Base-by-base conservation (phyloP, 1,140 invertebrate genomes). In the Pissodes strobi region DNA sequence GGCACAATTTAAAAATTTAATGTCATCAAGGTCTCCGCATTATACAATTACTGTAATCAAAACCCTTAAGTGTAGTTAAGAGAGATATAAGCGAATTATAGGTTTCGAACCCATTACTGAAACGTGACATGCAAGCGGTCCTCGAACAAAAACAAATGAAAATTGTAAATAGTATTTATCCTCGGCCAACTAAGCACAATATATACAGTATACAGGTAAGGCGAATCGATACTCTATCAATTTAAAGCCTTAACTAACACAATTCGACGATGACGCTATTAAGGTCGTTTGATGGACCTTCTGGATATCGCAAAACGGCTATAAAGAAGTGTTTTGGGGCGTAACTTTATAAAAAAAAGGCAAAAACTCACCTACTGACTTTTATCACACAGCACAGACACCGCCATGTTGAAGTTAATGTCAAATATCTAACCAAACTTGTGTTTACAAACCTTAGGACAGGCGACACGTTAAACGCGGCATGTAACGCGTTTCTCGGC, bases 321-420 rank as follows among this genome's bases (percentile, higher is more conserved):
- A 8, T 3, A 46, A 34, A 3, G 5, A 22, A 46, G 4, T 18
- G 12, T 53, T 34, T 53, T 19, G 8, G 1, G 19, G 27, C 21
- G 15, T 19, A 18, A n/a, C 0, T 53, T 30, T 53, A 1, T 41
- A 12, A 53, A 30, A 62, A 53, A 43, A 43, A 13, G 30, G 10
- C 10, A 64, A 56, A 64, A 64, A 64, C 61, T 64, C 17, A 64
- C 61, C 61, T 64, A 64, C 39, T 55, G 39, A 49, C 61, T 55
- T 48, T 55, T 46, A 64, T 48, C 51, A 38, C 61, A 64, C 30
- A 45, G 27, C 51, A 64, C 61, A 64, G 61, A 64, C 52, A 64
- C 61, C 61, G 51, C 61, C 61, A 64, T 64, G 61, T 64, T 64
- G 52, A 64, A 56, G n/a, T 49, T 48, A 23, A 64, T 64, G 61